Base-by-base conservation (phyloP, 2,113 vertebrate genomes). In the Mesocricetus auratus region DNA sequence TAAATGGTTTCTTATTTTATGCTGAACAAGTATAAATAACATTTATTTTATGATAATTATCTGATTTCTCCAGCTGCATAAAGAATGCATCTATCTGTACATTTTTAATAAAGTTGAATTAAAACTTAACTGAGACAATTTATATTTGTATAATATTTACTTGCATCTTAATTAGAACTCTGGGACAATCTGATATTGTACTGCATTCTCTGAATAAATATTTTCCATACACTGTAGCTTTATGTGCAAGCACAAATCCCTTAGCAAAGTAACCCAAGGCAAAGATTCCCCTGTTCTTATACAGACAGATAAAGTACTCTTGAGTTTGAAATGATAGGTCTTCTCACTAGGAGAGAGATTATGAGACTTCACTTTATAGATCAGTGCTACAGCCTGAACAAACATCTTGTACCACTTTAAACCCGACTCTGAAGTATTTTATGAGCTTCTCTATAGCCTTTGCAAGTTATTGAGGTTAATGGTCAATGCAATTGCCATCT, bases 381-480 rank as follows among this genome's bases (percentile, higher is more conserved):
- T 86, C 66, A 95, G 64, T 96, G 79, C 36, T 93, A 97, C 1
- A 10, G 16, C 71, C 91, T 97, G 95, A 98, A 95, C 86, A 97
- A 98, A 97, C 36, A 42, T 91, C 53, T 94, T 96, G 42, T 94
- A 96, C 66, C 92, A 93, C 93, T 96, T 97, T 92, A 97, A 95
- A 96, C 96, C 66, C 93, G 78, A 97, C 96, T 96, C 12, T 92
- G 90, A 96, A 95, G 66, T 96, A 71, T 96, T 98, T 98, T 97
- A 98, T 96, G 94, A 89, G 91, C 26, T 91, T 89, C 45, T 95
- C 96, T 96, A 90, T 90, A 97, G 91, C 47, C 90, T 91, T 82
- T 95, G 50, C 77, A 97, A 98, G 96, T 96, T 98, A 97, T 94
- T 97, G 97, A 98, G 97, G 97, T 98, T 98, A 98, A 98, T 97